A percentile compares a stretch with the other conserved stretches of the same genome.
Evolutionary conservation across 2,888 invertebrate species (phyloP).

Genomic region (Galerucella pusilla): DNA sequence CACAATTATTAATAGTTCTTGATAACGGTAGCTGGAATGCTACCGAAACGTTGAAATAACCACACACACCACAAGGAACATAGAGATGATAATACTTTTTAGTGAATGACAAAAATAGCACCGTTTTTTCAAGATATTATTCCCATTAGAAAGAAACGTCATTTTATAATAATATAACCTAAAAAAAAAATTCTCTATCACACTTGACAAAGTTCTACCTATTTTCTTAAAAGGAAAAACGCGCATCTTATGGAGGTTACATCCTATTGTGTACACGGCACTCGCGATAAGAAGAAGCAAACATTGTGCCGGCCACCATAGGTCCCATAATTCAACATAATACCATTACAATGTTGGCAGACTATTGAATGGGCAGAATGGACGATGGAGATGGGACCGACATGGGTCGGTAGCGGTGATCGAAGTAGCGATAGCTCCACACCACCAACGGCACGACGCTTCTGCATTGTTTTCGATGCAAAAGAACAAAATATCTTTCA

Average conservation of each 20-base stretch:
- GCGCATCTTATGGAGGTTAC: constrained; percentile 10
- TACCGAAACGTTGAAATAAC: no score
- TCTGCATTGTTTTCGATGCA: constrained; percentile 47
- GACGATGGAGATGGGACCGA: constrained; percentile 55
- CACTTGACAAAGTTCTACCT: constrained; percentile 19
- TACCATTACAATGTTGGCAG: constrained; percentile 61
- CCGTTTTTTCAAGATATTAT: neutral
- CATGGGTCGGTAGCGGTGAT: constrained; percentile 59
- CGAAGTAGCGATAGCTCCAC: constrained; percentile 58
- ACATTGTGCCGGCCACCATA: constrained; percentile 49
- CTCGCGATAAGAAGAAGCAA: constrained; percentile 44
- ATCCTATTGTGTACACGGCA: constrained; percentile 25
- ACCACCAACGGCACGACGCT: constrained; percentile 56
- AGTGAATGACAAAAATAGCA: neutral
- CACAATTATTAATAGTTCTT: no score
- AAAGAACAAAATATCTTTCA: constrained; percentile 41
- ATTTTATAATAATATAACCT: neutral
- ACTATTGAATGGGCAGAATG: constrained; percentile 56
- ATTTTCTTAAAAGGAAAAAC: constrained; percentile 25
- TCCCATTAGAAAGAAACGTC: neutral
- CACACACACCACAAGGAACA: no score
- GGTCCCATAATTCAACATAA: constrained; percentile 59
- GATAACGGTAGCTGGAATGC: no score
- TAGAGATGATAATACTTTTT: no score
- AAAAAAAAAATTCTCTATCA: constrained; percentile 7